Conservation (phyloP, 2,113 vertebrate genomes). For the Anolis carolinensis region DNA sequence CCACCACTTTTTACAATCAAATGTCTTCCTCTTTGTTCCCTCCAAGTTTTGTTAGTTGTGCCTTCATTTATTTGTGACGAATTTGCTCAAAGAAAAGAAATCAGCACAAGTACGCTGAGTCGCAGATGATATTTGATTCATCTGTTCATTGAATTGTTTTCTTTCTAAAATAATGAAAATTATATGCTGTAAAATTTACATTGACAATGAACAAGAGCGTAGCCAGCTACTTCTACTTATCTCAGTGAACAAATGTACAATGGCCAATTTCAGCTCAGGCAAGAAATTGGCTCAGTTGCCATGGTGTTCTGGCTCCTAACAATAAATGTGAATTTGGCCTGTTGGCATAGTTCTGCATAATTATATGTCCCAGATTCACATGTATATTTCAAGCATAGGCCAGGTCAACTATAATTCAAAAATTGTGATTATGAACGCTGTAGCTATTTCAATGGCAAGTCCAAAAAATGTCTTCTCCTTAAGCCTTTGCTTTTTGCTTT, state of each 20-base stretch:
- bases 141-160: not conserved
- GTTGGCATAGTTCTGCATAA: not conserved
- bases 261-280: not conserved
- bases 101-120: not conserved
- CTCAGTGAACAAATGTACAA: not conserved
- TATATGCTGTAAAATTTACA: not conserved
- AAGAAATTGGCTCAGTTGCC: not conserved
- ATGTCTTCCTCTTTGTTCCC: not conserved
- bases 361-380: not conserved
- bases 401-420: not conserved
- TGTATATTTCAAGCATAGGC: not conserved
- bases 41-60: not conserved
- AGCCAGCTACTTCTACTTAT: not conserved
- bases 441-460: not conserved
- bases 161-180: not conserved
- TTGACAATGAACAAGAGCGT: not conserved
- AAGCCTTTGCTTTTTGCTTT: not conserved
- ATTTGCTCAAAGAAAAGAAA: conserved; percentile 6
- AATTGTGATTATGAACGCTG: not conserved
- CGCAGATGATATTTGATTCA: not conserved
- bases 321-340: not conserved
- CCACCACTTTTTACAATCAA: not conserved
- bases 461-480: not conserved
- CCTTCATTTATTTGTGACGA: conserved; percentile 6
- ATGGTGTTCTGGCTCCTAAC: not conserved